phyloP scores from a whole-genome alignment of 2,113 vertebrate species.

The Ornithorhynchus anatinus region DNA sequence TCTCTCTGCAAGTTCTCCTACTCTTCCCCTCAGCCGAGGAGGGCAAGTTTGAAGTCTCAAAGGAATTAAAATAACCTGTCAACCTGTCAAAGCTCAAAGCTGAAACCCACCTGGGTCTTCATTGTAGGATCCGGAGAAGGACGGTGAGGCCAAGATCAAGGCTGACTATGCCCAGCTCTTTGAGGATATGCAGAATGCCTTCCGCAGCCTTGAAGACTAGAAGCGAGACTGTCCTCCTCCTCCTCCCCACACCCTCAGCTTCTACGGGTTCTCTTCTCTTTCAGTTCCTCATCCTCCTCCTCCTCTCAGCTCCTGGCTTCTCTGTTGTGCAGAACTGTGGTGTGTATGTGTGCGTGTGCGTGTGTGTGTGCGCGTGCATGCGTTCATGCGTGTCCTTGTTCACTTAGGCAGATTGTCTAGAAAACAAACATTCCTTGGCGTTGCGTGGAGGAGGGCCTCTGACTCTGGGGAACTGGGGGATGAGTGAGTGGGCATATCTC shows the following conservation, averaged over 20 bases:
- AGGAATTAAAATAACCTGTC: too few relatives aligned
- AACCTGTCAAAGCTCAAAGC: too few relatives aligned
- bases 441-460: conserved; percentile 59
- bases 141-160: conserved; percentile 94
- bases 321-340: conserved; percentile 67
- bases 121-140: conserved; percentile 91
- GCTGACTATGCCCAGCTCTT: conserved; percentile 89
- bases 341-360: conserved; percentile 61
- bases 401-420: conserved; percentile 59
- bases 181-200: conserved; percentile 97
- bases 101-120: not conserved
- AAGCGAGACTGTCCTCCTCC: conserved; percentile 23
- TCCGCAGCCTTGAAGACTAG: conserved; percentile 96
- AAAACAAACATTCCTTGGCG: conserved; percentile 71
- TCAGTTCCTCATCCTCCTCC: conserved; percentile 71
- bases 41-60: too few relatives aligned
- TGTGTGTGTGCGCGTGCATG: conserved; percentile 48
- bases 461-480: conserved; percentile 43
- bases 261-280: conserved; percentile 45
- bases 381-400: conserved; percentile 46
- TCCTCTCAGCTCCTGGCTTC: conserved; percentile 64
- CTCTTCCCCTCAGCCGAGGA: too few relatives aligned
- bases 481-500: conserved; percentile 47
- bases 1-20: too few relatives aligned
- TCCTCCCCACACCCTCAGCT: conserved; percentile 31